Base-by-base conservation (phyloP, 2,797 vertebrate genomes). In the Phataginus tricuspis region DNA sequence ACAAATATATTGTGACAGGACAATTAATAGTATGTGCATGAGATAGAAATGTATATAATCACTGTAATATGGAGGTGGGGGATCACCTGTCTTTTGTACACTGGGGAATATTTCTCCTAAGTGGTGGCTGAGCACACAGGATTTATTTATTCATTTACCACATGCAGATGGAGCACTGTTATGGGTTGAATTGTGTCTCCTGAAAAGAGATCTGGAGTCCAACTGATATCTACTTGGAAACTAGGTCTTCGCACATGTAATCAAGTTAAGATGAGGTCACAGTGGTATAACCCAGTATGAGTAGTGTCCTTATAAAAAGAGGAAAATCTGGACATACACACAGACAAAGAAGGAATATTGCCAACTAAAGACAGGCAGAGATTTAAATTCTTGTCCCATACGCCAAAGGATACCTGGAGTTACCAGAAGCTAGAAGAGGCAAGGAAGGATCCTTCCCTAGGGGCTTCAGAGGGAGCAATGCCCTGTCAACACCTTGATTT, bases 281-380 rank as follows among this genome's bases (percentile, higher is more conserved):
- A 14, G 57, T 2, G n/a, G 5, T 34, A 69, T 31, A 57, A n/a
- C 34, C 29, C 66, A 37, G 2, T 55, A 18, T 5, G 49, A 31
- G 4, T 7, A 15, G 18, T 16, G 10, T 2, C 27, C 34, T 55
- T 16, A 25, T 2, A 42, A 34, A 37, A 82, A 45, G 19, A 86
- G 25, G 10, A 68, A 45, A 29, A 51, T 18, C 0, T 19, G 19
- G 31, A 51, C 55, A 39, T 4, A 34, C 14, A 29, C 11, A 90
- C 9, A 71, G 51, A 61, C 3, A n/a, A 15, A 64, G 6, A 61
- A n/a, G 29, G 2, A 74, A 55, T 1, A 53, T 0, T 0, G 23
- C 39, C 51, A 8, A 13, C 27, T 29, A 19, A 61, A 37, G 16
- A 66, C 45, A 34, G 15, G 16, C 13, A 63, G 34, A 87, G 7